phyloP scores from a whole-genome alignment of 2,888 invertebrate species.

The Ormia ochracea region DNA sequence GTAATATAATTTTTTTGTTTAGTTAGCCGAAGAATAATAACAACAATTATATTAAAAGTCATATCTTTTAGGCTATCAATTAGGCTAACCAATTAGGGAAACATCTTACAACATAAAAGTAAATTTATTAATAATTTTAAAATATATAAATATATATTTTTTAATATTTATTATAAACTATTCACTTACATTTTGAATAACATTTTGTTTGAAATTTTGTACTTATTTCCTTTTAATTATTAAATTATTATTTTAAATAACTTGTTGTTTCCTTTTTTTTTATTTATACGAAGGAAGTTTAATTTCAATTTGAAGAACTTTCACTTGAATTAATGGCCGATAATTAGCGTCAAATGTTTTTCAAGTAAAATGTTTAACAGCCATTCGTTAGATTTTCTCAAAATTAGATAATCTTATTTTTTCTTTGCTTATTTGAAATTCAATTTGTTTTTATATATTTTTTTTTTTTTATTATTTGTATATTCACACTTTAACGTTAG shows the following conservation, averaged over 20 bases:
- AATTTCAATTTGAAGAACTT: conserved; percentile 32
- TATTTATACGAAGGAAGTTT: conserved; percentile 8
- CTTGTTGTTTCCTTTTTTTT: background rate
- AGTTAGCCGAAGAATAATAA: too few species aligned
- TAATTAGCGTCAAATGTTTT: conserved; percentile 51
- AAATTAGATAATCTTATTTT: conserved; percentile 23
- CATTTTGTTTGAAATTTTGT: conserved; percentile 48
- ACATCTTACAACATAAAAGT: too few species aligned
- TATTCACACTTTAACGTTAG: conserved; percentile 56
- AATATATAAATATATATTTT: too few species aligned
- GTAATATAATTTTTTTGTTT: too few species aligned
- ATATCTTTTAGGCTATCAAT: too few species aligned
- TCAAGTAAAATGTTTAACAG: conserved; percentile 43
- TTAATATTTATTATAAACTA: too few species aligned
- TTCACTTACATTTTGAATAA: conserved; percentile 62
- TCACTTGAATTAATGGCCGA: conserved; percentile 54
- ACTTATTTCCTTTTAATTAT: background rate
- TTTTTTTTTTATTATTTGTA: too few species aligned
- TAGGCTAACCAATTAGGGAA: too few species aligned
- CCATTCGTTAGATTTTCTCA: conserved; percentile 31
- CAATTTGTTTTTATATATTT: conserved; percentile 4
- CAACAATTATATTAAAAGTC: too few species aligned
- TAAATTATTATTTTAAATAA: background rate
- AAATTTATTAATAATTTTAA: too few species aligned
- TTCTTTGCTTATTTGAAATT: background rate